Evolutionary conservation across 2,113 vertebrate species (phyloP), one percentile per base, ranked within the genome.

Genomic region (Rousettus leschenaultii): DNA sequence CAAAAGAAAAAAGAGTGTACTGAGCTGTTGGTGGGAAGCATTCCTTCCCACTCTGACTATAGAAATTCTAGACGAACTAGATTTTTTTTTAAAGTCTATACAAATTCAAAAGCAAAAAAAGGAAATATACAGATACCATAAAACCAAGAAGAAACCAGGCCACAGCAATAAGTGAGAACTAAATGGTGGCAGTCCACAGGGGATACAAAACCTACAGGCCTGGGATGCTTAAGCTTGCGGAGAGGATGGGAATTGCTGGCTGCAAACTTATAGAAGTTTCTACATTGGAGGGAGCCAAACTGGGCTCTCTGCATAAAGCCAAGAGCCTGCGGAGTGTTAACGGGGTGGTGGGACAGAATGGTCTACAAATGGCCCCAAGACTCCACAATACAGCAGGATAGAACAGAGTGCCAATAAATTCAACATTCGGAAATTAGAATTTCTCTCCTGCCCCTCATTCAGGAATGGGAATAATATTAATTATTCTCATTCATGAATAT

Each of bases 51-150:
- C 4, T 85, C 14, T 57, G 55, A 89, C 55, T 48, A 89, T 0
- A 91, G 22, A 95, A 92, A 95, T 74, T 95, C 26, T 51, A 84
- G 40, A 87, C 33, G 87, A 88, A 94, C 40, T 6, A 80, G 15
- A 87, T 66, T 83, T 57, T 84, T 35, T 95, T 71, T 21, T n/a
- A 87, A 61, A 55, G 26, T 79, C 89, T 65, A 90, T 65, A 89
- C 18, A 65, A 93, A 78, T 73, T 90, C 65, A 86, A 66, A 96
- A 89, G 57, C 19, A 86, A 66, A 38, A 68, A 78, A 92, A 57
- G 26, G 38, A 95, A 88, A 68, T 80, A 95, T 30, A 71, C 22
- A 89, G 26, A 71, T 63, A 33, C 22, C 43, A 73, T 74, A 92
- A 92, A 66, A n/a, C 28, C 19, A 86, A 65, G 33, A 73, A 85